phyloP scores from a whole-genome alignment of 2,113 vertebrate genomes.

The Delphinapterus leucas region DNA sequence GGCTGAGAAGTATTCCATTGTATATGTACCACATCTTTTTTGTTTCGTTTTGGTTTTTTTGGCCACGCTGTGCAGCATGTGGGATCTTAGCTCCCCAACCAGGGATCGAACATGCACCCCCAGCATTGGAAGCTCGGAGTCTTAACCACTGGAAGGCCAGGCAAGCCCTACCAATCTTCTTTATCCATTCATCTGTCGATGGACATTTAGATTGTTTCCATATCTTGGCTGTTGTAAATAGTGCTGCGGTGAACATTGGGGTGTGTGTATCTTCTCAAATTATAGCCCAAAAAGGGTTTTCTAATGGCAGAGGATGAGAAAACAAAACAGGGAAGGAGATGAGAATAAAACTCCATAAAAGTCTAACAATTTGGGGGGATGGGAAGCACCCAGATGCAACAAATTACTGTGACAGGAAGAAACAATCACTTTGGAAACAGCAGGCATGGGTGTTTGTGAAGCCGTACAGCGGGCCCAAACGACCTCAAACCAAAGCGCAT shows the following conservation, averaged over 20 bases:
- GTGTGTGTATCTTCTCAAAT: neutral
- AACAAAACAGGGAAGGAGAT: neutral
- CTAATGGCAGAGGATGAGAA: neutral
- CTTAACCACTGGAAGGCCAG: too few relatives aligned
- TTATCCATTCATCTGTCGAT: too few relatives aligned
- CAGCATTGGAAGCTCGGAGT: too few relatives aligned
- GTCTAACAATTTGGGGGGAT: too few relatives aligned
- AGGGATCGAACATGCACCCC: too few relatives aligned
- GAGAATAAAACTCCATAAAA: neutral
- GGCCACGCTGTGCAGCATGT: too few relatives aligned
- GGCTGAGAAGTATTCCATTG: neutral
- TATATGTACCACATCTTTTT: neutral
- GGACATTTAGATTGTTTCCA: too few relatives aligned
- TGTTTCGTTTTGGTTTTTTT: too few relatives aligned
- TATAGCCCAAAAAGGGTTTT: neutral
- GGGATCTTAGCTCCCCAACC: too few relatives aligned
- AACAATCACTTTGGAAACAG: neutral
- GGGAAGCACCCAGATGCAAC: neutral
- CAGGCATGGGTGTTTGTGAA: neutral
- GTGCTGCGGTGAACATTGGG: neutral
- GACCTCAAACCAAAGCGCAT: neutral
- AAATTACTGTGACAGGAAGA: neutral
- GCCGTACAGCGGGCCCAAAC: rapidly evolving
- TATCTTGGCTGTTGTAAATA: neutral
- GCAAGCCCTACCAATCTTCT: too few relatives aligned